Conservation (phyloP, 2,797 vertebrate species). For the Hippopotamyrus pictus region DNA sequence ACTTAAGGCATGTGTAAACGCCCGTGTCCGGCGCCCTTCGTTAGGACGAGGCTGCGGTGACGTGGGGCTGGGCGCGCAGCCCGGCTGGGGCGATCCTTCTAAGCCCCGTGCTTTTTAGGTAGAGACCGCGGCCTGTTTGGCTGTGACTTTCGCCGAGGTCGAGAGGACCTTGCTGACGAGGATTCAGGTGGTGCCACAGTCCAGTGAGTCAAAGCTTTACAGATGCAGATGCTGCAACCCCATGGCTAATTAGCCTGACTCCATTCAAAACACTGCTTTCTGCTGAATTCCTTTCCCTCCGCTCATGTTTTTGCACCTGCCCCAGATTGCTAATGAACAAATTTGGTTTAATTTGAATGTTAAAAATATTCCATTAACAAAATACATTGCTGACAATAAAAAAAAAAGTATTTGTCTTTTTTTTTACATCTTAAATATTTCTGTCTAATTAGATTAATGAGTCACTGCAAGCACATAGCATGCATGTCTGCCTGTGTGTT, state of each 20-base stretch:
- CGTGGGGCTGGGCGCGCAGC: not conserved
- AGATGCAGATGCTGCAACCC: not conserved
- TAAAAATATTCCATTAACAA: not conserved
- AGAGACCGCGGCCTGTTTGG: not conserved
- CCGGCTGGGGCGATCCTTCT: not conserved
- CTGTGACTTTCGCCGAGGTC: not conserved
- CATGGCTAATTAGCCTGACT: not conserved
- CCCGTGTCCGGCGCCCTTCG: not conserved
- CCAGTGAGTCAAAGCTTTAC: not conserved
- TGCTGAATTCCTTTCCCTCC: not conserved
- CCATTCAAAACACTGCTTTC: not conserved
- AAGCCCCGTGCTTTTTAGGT: not conserved
- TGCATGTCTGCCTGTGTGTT: slow-evolving; percentile 13
- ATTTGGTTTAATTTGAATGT: not conserved
- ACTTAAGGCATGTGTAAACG: slow-evolving; percentile 6
- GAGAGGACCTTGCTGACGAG: not conserved
- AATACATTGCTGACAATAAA: not conserved
- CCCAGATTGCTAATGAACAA: not conserved
- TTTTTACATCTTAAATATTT: not conserved
- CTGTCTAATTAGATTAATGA: not conserved
- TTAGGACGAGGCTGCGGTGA: not conserved
- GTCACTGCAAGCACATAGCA: not conserved
- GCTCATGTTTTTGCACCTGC: not conserved
- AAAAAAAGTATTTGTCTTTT: not conserved
- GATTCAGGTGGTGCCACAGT: not conserved